Evolutionary conservation across 2,113 vertebrate species (phyloP), one percentile per base, ranked within the genome.

Genomic region (Trochalopteron elliotii): DNA sequence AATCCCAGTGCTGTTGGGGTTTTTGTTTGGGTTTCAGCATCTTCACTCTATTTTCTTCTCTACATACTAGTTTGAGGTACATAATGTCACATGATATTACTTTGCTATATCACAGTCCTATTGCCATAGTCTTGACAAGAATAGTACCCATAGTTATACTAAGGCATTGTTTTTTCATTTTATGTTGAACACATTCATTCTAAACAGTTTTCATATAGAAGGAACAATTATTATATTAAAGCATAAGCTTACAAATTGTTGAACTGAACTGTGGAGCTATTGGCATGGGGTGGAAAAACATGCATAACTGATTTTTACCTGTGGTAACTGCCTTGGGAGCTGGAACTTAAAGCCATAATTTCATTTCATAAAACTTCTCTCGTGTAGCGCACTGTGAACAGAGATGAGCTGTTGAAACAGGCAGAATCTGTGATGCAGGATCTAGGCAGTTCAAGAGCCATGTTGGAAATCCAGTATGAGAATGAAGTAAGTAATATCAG

Each of bases 391-490:
- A 99, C 99, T 96, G 99, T 99, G 99, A 99, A 99, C 97, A 98
- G 99, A 40, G 99, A 99, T 71, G 99, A 99, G 97, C 98, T 99
- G 90, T 97, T 99, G 63, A 99, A 99, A 97, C 99, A 99, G 97
- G 99, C 99, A 0, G 99, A 99, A 97, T 99, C 99, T 83, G 99
- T 99, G 93, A 99, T 99, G 99, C 99, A 99, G 97, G 99, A 99
- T 95, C 98, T 99, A 8, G 99, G 99, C 90, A 99, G 99, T 96
- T 99, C 99, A 77, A 98, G 99, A 97, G 99, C 99, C 83, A 99
- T 99, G 99, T 98, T 99, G 97, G 99, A 99, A 98, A 99, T 99
- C 94, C 99, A 99, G 97, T 99, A 99, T 96, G 99, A 99, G 96
- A 99, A 99, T 63, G 99, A 99, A 98, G 99, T 99, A 98, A 98